Base-by-base conservation (phyloP, 2,113 vertebrate genomes). In the Neoarius graeffei region DNA sequence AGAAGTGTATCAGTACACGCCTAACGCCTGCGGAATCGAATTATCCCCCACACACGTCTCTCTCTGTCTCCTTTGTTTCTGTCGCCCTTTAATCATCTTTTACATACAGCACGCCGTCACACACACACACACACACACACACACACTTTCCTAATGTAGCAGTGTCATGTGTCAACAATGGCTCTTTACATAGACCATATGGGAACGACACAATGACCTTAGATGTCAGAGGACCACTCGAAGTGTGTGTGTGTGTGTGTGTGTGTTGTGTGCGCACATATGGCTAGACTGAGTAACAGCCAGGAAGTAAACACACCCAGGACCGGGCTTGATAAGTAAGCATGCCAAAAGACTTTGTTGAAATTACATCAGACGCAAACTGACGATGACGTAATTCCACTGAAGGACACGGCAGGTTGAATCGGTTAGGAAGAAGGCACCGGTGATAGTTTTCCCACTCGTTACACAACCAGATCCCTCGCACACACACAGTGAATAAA, bases 151-250 rank as follows among this genome's bases (percentile, higher is more conserved):
- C 74, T n/a, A 50, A 93, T 93, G 42, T n/a, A 60, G 35, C 91
- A 90, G 89, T 81, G 84, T 85, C 87, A 88, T 86, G 89, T 92
- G 92, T 95, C 94, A 94, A 94, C 93, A 83, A 82, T 83, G 93
- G 92, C 90, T 91, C 93, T 92, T 95, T 90, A 95, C 92, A 95
- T 92, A 92, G 69, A 76, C 73, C 23, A 20, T 90, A 92, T 88
- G 88, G 89, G 92, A 89, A 94, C 94, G 93, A 94, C 94, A 91
- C 93, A 91, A 92, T 93, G 91, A 94, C 92, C 92, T 91, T 93
- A 92, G 89, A 93, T 86, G 93, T 94, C 94, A 95, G 94, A 95
- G 94, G 94, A 95, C 85, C 64, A 69, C 52, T 52, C 35, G 42
- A 11, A 3, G 15, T 52, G 54, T 73, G 23, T 73, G 52, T 27